phyloP scores from a whole-genome alignment of 2,888 invertebrate genomes.

The Eilema caniola region DNA sequence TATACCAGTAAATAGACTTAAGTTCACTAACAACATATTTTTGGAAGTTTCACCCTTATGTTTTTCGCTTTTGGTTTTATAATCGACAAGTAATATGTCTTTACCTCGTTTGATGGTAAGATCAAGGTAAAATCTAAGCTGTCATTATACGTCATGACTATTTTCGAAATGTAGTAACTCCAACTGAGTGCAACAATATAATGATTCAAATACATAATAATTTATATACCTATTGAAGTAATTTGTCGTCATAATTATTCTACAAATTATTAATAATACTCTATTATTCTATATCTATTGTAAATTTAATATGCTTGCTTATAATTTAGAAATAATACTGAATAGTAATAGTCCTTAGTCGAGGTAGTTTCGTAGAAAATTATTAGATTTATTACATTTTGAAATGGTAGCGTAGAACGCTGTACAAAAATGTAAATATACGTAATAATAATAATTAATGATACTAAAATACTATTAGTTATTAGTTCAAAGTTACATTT shows the following conservation, averaged over 20 bases:
- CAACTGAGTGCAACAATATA: neutral
- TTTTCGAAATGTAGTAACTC: no score
- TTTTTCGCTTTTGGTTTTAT: no score
- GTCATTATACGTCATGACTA: no score
- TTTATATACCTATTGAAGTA: neutral
- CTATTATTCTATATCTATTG: slow-evolving; percentile 18
- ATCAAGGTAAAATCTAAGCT: no score
- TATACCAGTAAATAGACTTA: neutral
- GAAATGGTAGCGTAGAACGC: slow-evolving; percentile 46
- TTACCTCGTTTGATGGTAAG: no score
- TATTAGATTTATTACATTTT: slow-evolving; percentile 34
- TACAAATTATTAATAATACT: neutral
- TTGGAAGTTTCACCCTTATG: no score
- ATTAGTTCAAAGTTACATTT: neutral
- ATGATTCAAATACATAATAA: neutral
- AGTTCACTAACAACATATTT: no score
- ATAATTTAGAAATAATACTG: slow-evolving; percentile 20
- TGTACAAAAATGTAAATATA: slow-evolving; percentile 50
- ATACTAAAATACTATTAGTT: slow-evolving; percentile 7
- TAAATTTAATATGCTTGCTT: slow-evolving; percentile 38
- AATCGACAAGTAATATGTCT: no score
- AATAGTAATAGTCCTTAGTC: slow-evolving; percentile 26
- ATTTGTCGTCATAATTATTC: neutral
- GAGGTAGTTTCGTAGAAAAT: slow-evolving; percentile 33
- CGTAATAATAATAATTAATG: slow-evolving; percentile 30